A percentile compares a stretch with the other conserved stretches of the same genome.
Evolutionary conservation across 2,888 invertebrate genomes (phyloP).

Genomic region (Ormyrus pomaceus): DNA sequence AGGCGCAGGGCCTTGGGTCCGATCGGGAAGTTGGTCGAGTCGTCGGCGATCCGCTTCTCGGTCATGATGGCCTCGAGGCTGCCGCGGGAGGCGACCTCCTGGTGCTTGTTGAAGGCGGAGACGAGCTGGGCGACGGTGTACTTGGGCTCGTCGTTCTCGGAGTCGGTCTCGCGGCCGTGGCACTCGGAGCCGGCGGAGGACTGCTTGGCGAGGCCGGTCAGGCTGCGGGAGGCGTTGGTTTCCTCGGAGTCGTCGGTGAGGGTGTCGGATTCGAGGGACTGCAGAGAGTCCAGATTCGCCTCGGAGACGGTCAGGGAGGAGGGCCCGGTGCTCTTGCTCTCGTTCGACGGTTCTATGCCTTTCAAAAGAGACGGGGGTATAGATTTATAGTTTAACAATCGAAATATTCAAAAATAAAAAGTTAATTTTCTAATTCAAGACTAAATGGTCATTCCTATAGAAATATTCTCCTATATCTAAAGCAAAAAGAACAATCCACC

Average conservation of each 20-base stretch:
- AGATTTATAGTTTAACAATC: neutral
- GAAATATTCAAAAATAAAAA: neutral
- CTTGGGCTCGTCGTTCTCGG: slow-evolving; percentile 75
- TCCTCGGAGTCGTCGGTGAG: slow-evolving; percentile 73
- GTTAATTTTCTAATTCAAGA: neutral
- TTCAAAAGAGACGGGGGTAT: neutral
- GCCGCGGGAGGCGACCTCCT: slow-evolving; percentile 75
- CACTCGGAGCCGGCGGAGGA: slow-evolving; percentile 68
- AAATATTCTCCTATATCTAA: too few relatives aligned
- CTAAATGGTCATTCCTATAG: neutral
- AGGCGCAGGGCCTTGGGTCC: slow-evolving; percentile 76
- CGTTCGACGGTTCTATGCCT: slow-evolving; percentile 16
- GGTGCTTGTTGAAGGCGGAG: slow-evolving; percentile 76
- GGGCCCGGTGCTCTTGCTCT: slow-evolving; percentile 59
- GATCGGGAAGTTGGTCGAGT: slow-evolving; percentile 72
- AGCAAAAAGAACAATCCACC: too few relatives aligned
- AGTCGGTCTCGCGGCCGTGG: slow-evolving; percentile 72
- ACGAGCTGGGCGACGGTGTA: slow-evolving; percentile 76
- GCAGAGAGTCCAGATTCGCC: slow-evolving; percentile 71
- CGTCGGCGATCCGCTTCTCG: slow-evolving; percentile 69
- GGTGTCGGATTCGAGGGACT: slow-evolving; percentile 73
- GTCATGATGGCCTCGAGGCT: slow-evolving; percentile 76
- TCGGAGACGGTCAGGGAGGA: slow-evolving; percentile 63
- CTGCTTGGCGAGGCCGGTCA: slow-evolving; percentile 59
- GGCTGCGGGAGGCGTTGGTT: slow-evolving; percentile 56